Conservation (phyloP, 2,888 invertebrate species). For the Muscina levida region DNA sequence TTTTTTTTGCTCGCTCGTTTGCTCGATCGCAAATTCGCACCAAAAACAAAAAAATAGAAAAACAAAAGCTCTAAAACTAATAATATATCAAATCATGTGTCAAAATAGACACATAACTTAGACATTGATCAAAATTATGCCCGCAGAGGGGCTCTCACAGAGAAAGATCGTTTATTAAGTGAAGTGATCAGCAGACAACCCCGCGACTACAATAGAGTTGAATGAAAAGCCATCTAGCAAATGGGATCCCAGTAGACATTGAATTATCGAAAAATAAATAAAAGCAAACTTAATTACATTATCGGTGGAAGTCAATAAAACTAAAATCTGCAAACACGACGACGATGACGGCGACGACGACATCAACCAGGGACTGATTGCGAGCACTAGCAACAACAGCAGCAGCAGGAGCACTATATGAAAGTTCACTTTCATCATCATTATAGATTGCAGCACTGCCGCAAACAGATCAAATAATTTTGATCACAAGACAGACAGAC, state of each 20-base stretch:
- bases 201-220: background rate
- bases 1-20: conserved; percentile 11
- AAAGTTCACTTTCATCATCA: conserved; percentile 39
- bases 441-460: background rate
- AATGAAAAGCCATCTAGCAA: conserved; percentile 15
- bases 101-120: conserved; percentile 65
- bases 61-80: conserved; percentile 47
- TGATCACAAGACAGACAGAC: conserved; percentile 50
- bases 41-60: conserved; percentile 33
- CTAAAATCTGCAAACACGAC: conserved; percentile 5
- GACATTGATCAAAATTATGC: conserved; percentile 67
- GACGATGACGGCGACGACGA: background rate
- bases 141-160: conserved; percentile 60
- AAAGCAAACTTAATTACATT: conserved; percentile 59
- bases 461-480: conserved; percentile 48
- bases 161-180: conserved; percentile 36
- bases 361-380: background rate
- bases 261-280: conserved; percentile 64
- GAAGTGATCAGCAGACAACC: background rate
- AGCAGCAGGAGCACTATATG: conserved; percentile 10
- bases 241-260: conserved; percentile 56
- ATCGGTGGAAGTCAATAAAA: conserved; percentile 49
- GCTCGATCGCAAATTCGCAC: conserved; percentile 3
- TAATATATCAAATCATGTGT: conserved; percentile 66
- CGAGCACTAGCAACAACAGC: background rate